Evolutionary conservation across 2,113 vertebrate species (phyloP), one percentile per base, ranked within the genome.

Genomic region (Melanotaenia duboulayi): DNA sequence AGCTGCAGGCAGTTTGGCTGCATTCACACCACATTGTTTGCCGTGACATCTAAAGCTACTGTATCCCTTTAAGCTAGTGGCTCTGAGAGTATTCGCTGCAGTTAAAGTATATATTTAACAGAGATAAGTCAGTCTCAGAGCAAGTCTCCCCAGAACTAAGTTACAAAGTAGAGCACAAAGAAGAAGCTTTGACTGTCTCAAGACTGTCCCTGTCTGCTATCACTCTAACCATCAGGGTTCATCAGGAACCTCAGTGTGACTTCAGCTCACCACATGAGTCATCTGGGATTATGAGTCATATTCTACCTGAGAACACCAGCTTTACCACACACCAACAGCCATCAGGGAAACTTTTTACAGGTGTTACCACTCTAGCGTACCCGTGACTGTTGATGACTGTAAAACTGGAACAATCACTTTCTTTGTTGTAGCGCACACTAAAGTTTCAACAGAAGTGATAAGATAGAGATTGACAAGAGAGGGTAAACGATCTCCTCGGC

Each of bases 231-330:
- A 82, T 81, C 65, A 60, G 55, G 44, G 11, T 73, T 59, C 75
- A 65, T 73, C 66, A 64, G 62, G 65, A 86, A 84, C 58, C 71
- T 80, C 50, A 50, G 66, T 67, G 51, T 83, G 77, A 80, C 81
- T 90, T 84, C 37, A 85, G 63, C n/a, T 20, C 63, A 63, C 78
- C 85, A 84, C 74, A 90, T 87, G 84, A 84, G 78, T 88, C 89
- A 84, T 84, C 57, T 55, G 67, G 61, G 81, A 88, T 90, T 81
- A 74, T 91, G 89, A 92, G 78, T 91, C 90, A 91, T 81, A 64
- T 76, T 86, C 37, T 60, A 80, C 71, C 71, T 80, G 56, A 68
- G 66, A 83, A 49, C 37, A 39, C 25, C 50, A 55, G 76, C 61
- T 84, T 78, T n/a, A 76, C 84, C 73, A 54, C 83, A 89, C 81